These are phyloP conservation scores for Thinocorus orbignyianus DNA, from an alignment of 2,113 vertebrate species.

Conservation along the genomic window DNA sequence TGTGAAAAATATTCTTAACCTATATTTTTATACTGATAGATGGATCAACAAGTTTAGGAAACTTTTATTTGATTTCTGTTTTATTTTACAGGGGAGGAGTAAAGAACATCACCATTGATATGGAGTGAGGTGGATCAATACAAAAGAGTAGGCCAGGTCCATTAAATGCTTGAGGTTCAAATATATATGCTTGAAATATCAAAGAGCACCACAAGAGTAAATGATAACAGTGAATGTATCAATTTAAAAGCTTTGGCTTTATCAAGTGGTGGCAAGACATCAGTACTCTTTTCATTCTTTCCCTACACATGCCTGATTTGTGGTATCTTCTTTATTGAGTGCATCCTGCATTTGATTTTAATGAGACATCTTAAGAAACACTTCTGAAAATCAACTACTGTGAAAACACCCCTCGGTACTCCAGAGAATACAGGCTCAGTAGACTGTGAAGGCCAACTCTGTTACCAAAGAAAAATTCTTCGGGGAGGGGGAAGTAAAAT, in stretches of 20 bases:
- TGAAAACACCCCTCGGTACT: not conserved
- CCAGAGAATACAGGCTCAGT: not conserved
- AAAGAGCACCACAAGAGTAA: not conserved
- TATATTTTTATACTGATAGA: not conserved
- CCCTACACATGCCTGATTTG: not conserved
- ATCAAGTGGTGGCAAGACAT: not conserved
- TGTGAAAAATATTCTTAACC: not conserved
- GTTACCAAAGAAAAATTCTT: not conserved
- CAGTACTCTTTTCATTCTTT: not conserved
- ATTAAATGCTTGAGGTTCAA: slow-evolving; percentile 13
- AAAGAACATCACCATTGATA: not conserved
- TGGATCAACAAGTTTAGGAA: not conserved
- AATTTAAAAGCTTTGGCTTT: slow-evolving; percentile 21
- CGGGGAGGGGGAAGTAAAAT: not conserved
- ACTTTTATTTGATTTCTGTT: not conserved
- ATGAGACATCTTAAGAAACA: not conserved
- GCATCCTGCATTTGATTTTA: not conserved
- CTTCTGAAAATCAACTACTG: not conserved
- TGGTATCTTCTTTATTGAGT: not conserved
- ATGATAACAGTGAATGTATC: not conserved
- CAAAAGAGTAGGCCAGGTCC: not conserved
- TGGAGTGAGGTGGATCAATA: not conserved
- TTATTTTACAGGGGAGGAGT: not conserved
- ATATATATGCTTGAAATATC: not conserved
- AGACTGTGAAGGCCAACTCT: not conserved